Evolutionary conservation across 1,140 invertebrate genomes (phyloP).

Genomic region (Drosophila neocordata): DNA sequence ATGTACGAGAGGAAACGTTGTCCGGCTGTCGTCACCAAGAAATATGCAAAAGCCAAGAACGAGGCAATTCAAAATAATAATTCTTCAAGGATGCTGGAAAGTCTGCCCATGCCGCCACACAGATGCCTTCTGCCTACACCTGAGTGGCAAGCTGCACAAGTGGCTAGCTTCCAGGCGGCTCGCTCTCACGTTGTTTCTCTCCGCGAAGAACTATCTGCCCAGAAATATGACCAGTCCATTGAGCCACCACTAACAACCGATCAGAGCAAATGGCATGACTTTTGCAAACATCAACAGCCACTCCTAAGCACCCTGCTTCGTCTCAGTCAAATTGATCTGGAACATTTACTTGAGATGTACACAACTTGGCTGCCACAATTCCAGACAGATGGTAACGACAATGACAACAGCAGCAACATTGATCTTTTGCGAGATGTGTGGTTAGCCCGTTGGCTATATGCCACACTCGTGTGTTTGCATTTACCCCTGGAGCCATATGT

Average conservation of each 20-base stretch:
- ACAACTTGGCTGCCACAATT: conserved; percentile 61
- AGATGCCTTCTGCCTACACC: conserved; percentile 60
- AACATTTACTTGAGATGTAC: conserved; percentile 63
- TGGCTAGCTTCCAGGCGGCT: conserved; percentile 50
- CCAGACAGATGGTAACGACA: conserved; percentile 14
- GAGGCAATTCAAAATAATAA: conserved; percentile 26
- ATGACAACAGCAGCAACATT: not conserved
- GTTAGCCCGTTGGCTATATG: conserved; percentile 76
- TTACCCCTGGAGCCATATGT: conserved; percentile 75
- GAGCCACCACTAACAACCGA: conserved; percentile 69
- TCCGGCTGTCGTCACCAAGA: conserved; percentile 71
- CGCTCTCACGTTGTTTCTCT: conserved; percentile 47
- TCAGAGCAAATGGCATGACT: conserved; percentile 54
- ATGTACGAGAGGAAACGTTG: conserved; percentile 73
- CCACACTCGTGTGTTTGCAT: conserved; percentile 67
- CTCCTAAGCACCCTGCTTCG: conserved; percentile 61
- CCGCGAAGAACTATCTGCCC: conserved; percentile 44
- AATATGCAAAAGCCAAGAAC: conserved; percentile 25
- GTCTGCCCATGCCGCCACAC: conserved; percentile 37
- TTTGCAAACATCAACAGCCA: conserved; percentile 63
- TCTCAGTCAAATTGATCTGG: conserved; percentile 63
- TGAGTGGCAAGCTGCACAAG: conserved; percentile 68
- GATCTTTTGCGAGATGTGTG: conserved; percentile 63
- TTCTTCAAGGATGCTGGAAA: conserved; percentile 22
- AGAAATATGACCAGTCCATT: conserved; percentile 56